Evolutionary conservation across 2,113 vertebrate genomes (phyloP), one percentile per base, ranked within the genome.

Genomic region (Tursiops truncatus): DNA sequence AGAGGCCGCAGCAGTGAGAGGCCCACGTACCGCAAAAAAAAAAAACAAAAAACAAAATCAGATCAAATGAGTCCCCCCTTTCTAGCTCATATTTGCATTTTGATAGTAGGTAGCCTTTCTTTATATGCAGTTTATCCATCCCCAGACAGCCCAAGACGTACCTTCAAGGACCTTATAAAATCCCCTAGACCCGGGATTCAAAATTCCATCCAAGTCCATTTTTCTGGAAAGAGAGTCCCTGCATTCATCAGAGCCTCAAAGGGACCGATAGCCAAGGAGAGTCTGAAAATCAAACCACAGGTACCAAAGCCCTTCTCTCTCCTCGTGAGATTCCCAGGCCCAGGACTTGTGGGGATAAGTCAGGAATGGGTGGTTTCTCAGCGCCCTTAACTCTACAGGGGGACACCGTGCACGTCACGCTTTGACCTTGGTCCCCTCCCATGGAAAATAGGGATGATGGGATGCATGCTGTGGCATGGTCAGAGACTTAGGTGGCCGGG

Each of bases 331-430:
- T 6, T 33, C 56, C 38, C 8, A 17, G 25, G 8, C 58, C 25
- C 1, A 0, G 50, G 6, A 8, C 36, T 36, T n/a, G 60, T 14
- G 3, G 3, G n/a, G 21, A 8, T 1, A 7, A 67, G 33, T 68
- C 41, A 20, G 12, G 38, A 38, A 28, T 0, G 1, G 23, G 7
- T 20, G 9, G 4, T 2, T 21, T 62, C 56, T 50, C 8, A 26
- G 50, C 10, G 1, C 33, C 50, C 31, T 14, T 56, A 56, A n/a
- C 50, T n/a, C 18, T n/a, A 23, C 76, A n/a, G 76, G 31, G 21
- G 67, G 70, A 76, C 25, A 76, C 25, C 31, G 0, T 28, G 8
- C 1, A 12, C 3, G 6, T 70, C 13, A 7, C 38, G 12, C 68
- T 73, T 21, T 8, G 47, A 82, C 25, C 47, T 68, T 3, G 0